Percentiles rank a stretch among this genome's conserved stretches.
Conservation (phyloP, 2,797 vertebrate species). For the Xyrichtys novacula region DNA sequence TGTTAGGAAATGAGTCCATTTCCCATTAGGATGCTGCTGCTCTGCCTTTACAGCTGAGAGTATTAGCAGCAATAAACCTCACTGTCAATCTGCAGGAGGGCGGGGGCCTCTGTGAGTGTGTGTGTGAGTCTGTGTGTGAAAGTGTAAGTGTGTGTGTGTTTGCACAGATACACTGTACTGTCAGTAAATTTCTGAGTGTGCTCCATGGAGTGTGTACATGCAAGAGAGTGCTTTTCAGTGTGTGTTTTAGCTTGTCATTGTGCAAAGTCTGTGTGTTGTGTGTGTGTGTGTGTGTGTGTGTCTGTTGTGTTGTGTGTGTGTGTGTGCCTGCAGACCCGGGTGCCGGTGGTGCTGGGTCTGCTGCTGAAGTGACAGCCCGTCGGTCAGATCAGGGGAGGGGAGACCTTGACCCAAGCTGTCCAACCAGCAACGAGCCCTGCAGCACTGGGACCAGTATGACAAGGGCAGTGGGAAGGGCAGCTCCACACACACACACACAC, state of each 20-base stretch:
- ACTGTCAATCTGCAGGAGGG: conserved; percentile 75
- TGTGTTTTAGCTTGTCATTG: conserved; percentile 39
- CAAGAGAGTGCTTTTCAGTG: conserved; percentile 18
- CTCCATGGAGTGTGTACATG: conserved; percentile 26
- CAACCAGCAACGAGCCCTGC: conserved; percentile 76
- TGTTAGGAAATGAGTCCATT: conserved; percentile 79
- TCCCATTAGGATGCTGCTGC: conserved; percentile 76
- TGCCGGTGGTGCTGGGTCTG: conserved; percentile 47
- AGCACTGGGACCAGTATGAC: conserved; percentile 81
- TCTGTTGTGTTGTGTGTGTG: conserved; percentile 11
- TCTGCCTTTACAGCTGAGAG: conserved; percentile 74
- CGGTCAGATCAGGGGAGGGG: conserved; percentile 76
- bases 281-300: conserved; percentile 15
- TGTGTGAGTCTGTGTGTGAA: conserved; percentile 33
- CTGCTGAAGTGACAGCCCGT: conserved; percentile 77
- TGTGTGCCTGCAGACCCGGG: conserved; percentile 53
- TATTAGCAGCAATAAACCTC: conserved; percentile 81
- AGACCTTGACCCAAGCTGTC: conserved; percentile 82
- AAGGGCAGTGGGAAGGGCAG: conserved; percentile 81
- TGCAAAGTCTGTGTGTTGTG: conserved; percentile 18
- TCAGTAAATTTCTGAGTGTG: conserved; percentile 45
- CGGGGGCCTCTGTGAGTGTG: conserved; percentile 27
- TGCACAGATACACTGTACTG: conserved; percentile 26
- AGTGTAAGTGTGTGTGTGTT: conserved; percentile 25
- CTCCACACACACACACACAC: conserved; percentile 26